phyloP scores from a whole-genome alignment of 92 coral and sea anemone species.

The Actinostola sp. region DNA sequence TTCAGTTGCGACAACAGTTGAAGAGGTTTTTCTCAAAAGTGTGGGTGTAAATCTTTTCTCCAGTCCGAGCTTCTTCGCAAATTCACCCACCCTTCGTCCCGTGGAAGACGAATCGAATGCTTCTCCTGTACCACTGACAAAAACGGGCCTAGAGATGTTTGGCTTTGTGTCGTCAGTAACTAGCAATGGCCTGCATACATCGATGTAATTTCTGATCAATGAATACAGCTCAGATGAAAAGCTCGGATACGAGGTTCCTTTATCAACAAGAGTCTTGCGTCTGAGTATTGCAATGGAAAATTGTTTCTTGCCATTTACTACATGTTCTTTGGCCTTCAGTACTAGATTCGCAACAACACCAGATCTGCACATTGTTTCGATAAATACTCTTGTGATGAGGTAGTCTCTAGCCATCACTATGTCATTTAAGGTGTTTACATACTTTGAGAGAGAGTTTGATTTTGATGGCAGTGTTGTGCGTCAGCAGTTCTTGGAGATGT shows the following conservation, averaged over 20 bases:
- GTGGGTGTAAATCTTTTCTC: conserved; percentile 7
- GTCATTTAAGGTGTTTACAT: no score
- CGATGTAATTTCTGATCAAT: background rate
- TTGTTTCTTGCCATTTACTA: background rate
- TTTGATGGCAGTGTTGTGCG: background rate
- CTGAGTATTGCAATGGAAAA: background rate
- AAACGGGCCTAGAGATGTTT: background rate
- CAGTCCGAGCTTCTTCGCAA: background rate
- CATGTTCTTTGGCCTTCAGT: background rate
- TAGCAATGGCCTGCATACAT: background rate
- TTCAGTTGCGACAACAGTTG: conserved; percentile 13
- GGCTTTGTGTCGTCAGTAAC: conserved; percentile 1
- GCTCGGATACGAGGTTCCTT: conserved; percentile 8
- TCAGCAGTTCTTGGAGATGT: background rate
- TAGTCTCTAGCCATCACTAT: no score
- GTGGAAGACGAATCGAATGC: background rate
- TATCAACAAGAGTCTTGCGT: background rate
- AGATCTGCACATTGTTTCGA: background rate
- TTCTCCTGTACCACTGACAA: conserved; percentile 7
- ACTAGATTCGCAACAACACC: background rate
- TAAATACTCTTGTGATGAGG: background rate
- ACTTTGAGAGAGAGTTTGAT: background rate
- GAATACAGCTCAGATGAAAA: background rate
- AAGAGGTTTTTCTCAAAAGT: conserved; percentile 4
- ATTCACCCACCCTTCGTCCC: background rate